Conservation (phyloP, 2,113 vertebrate genomes). For the Camarhynchus parvulus region DNA sequence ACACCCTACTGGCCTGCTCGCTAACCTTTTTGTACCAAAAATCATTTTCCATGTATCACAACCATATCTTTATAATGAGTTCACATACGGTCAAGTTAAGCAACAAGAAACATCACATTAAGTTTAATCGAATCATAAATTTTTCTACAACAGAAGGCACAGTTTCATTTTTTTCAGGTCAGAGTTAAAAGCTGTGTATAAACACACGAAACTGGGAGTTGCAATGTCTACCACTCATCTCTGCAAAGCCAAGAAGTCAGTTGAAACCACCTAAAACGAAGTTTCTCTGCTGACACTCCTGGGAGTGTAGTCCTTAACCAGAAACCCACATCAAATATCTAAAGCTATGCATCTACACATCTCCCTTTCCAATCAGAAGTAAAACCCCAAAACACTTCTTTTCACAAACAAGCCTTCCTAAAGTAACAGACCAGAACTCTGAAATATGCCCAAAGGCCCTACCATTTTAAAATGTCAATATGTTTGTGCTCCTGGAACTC, state of each 20-base stretch:
- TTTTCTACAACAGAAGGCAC: neutral
- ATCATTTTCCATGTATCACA: slow-evolving; percentile 9
- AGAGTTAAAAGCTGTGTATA: neutral
- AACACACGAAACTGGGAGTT: neutral
- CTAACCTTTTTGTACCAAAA: neutral
- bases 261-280: neutral
- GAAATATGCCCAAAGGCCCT: slow-evolving; percentile 22
- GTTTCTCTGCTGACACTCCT: neutral
- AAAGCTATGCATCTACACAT: neutral
- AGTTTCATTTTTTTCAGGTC: neutral
- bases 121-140: neutral
- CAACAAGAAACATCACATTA: neutral
- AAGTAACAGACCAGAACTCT: neutral
- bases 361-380: neutral
- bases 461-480: slow-evolving; percentile 43
- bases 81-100: neutral
- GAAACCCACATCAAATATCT: neutral
- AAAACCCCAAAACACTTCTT: neutral
- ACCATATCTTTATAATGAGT: neutral
- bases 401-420: neutral
- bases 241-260: neutral
- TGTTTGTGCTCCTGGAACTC: slow-evolving; percentile 10
- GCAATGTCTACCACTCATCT: neutral
- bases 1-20: neutral
- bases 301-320: neutral